phyloP scores from a whole-genome alignment of 2,888 invertebrate species.

The Homarus gammarus region DNA sequence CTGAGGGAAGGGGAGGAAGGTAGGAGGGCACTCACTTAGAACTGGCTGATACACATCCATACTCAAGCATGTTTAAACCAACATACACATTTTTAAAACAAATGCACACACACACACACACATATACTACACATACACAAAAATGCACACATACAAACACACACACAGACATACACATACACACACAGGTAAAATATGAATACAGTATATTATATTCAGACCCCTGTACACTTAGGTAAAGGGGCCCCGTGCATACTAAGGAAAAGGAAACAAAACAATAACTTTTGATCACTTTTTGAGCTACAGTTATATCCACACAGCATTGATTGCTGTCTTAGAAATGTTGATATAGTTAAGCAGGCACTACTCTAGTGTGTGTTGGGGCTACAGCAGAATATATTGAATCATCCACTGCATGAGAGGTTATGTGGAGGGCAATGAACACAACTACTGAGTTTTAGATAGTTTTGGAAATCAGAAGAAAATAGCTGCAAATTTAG shows the following conservation, averaged over 20 bases:
- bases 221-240: neutral
- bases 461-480: neutral
- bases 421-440: neutral
- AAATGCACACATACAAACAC: neutral
- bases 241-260: neutral
- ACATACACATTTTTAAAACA: neutral
- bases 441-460: neutral
- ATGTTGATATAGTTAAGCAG: neutral
- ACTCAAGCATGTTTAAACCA: neutral
- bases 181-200: neutral
- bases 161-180: slow-evolving; percentile 28
- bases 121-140: neutral
- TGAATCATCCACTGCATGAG: neutral
- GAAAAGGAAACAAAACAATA: neutral
- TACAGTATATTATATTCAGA: slow-evolving; percentile 1
- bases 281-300: neutral
- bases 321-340: slow-evolving; percentile 6
- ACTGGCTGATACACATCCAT: slow-evolving; percentile 40
- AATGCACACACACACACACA: neutral
- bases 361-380: neutral
- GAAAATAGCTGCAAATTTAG: neutral
- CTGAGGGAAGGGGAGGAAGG: neutral
- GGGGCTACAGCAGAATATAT: neutral
- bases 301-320: slow-evolving; percentile 11
- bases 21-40: slow-evolving; percentile 40